These are phyloP conservation scores for Drosophila malerkotliana DNA, from an alignment of 1,140 invertebrate genomes.

Conservation along the genomic window DNA sequence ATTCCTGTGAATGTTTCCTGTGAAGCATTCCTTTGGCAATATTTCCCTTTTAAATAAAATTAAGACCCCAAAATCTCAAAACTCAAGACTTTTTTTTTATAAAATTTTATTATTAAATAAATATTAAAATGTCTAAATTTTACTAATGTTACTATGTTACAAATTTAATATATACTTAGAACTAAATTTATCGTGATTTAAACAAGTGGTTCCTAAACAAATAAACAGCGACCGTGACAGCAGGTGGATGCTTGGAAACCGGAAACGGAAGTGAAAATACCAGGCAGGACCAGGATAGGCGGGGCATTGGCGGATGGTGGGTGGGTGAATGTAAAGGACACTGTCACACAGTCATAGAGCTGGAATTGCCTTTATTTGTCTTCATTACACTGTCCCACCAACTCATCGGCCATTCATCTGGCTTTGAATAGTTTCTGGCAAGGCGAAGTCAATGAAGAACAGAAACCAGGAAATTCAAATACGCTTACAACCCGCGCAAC, in stretches of 20 bases:
- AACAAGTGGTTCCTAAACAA: neutral
- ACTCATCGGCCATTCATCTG: conserved; percentile 3
- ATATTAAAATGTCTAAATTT: too few relatives aligned
- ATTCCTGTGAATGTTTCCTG: too few relatives aligned
- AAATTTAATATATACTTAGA: too few relatives aligned
- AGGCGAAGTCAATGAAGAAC: neutral
- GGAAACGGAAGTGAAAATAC: conserved; percentile 17
- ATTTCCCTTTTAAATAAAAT: too few relatives aligned
- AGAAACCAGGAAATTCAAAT: neutral
- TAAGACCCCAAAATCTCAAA: too few relatives aligned
- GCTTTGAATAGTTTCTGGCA: conserved; percentile 2
- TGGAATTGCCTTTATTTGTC: conserved; percentile 64
- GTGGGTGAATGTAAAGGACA: conserved; percentile 2
- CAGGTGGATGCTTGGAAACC: neutral
- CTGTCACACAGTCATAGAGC: conserved; percentile 24
- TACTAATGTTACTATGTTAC: too few relatives aligned
- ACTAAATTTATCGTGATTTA: too few relatives aligned
- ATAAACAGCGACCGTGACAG: neutral
- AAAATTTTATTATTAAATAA: too few relatives aligned
- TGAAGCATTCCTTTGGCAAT: too few relatives aligned
- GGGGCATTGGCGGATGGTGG: neutral
- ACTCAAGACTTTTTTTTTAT: too few relatives aligned
- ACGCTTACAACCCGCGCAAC: too few relatives aligned
- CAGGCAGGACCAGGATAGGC: neutral
- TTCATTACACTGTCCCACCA: conserved; percentile 43